Conservation (phyloP, 2,888 invertebrate species). For the Villa cingulata region DNA sequence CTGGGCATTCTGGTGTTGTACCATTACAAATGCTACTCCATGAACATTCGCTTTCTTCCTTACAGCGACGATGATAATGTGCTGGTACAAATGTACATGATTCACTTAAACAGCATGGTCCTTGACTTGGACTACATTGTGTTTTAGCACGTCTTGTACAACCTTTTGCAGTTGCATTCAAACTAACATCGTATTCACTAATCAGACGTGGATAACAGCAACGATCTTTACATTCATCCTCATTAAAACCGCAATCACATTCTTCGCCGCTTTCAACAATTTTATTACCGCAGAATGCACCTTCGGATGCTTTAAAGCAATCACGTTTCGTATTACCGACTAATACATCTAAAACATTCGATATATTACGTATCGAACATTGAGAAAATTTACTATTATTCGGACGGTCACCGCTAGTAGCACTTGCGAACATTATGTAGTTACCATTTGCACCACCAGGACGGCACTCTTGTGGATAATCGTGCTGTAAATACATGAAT, state of each 20-base stretch:
- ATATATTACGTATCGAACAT: constrained; percentile 91
- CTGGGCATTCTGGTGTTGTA: constrained; percentile 73
- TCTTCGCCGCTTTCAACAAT: constrained; percentile 96
- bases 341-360: constrained; percentile 84
- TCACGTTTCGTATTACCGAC: constrained; percentile 82
- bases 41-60: constrained; percentile 79
- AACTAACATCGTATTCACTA: constrained; percentile 51
- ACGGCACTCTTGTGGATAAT: constrained; percentile 79
- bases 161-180: constrained; percentile 59
- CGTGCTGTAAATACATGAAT: constrained; percentile 69
- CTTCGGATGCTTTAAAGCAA: constrained; percentile 82
- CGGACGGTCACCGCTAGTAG: constrained; percentile 92
- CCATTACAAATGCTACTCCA: constrained; percentile 80
- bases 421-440: constrained; percentile 99
- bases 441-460: constrained; percentile 89
- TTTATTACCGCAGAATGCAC: constrained; percentile 98
- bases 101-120: constrained; percentile 81
- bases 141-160: constrained; percentile 65
- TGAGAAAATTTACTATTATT: constrained; percentile 96
- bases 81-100: constrained; percentile 63
- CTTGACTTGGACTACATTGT: constrained; percentile 85
- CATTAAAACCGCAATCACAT: constrained; percentile 93
- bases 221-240: constrained; percentile 77
- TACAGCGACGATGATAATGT: constrained; percentile 55
- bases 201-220: constrained; percentile 87